Percentiles rank a stretch among this genome's conserved stretches.
phyloP scores from a whole-genome alignment of 2,888 invertebrate genomes.

The Acrobasis consociella region DNA sequence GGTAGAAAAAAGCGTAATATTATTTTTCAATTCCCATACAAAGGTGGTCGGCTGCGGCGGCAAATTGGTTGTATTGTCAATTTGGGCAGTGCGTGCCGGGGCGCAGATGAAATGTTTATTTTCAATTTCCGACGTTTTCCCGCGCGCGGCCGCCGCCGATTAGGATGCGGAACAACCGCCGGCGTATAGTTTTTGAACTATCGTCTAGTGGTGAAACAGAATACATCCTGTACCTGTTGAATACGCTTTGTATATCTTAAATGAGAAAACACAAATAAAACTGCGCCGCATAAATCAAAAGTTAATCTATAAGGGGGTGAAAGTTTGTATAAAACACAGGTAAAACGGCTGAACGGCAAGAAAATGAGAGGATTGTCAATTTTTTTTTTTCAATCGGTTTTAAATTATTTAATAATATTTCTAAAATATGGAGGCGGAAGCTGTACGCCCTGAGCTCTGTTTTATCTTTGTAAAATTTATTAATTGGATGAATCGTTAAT shows the following conservation, averaged over 20 bases:
- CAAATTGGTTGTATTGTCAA: slow-evolving; percentile 83
- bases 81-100: slow-evolving; percentile 81
- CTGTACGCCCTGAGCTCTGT: no score
- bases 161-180: slow-evolving; percentile 66
- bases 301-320: no score
- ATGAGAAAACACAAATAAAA: neutral
- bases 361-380: no score
- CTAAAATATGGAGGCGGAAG: no score
- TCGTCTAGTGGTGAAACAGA: slow-evolving; percentile 13
- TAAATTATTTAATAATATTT: no score
- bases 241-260: slow-evolving; percentile 19
- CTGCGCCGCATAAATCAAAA: no score
- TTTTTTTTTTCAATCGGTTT: no score
- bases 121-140: slow-evolving; percentile 82
- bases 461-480: no score
- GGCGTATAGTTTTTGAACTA: slow-evolving; percentile 30
- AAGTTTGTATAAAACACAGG: no score
- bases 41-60: slow-evolving; percentile 78
- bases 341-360: no score
- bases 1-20: slow-evolving; percentile 78
- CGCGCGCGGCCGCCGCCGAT: slow-evolving; percentile 71
- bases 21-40: slow-evolving; percentile 83
- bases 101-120: slow-evolving; percentile 82
- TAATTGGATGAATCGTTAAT: no score
- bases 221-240: slow-evolving; percentile 22